Base-by-base conservation (phyloP, 1,140 invertebrate species). In the Homalodisca vitripennis region DNA sequence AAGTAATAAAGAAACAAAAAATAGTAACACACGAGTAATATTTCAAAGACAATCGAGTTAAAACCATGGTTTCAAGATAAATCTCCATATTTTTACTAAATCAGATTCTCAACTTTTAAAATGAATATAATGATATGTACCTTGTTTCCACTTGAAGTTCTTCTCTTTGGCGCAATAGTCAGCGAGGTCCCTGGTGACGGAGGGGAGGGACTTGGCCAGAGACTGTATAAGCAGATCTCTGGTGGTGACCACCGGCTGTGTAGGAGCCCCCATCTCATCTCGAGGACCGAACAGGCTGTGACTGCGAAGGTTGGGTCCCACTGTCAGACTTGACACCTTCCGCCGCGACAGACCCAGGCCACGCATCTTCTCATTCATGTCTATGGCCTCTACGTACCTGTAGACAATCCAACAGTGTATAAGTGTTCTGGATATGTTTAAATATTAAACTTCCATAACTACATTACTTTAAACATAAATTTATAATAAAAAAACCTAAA, bases 371-470 rank as follows among this genome's bases (percentile, higher is more conserved):
- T 69, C 47, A 30, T 69, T 62, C 57, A 69, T 17, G 31, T 69
- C 68, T 47, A 69, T 69, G 1, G 68, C 68, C 57, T 69, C 68
- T 20, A 64, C 27, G 57, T 69, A 69, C 46, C 68, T 69, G 53
- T 2, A 67, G 2, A 26, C 34, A 41, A 41, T 10, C 6, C 17
- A 6, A 41, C 34, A 41, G 6, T 41, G 34, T 41, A n/a, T n/a
- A n/a, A n/a, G n/a, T n/a, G n/a, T n/a, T n/a, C n/a, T n/a, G n/a
- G n/a, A n/a, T n/a, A n/a, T n/a, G n/a, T n/a, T n/a, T n/a, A n/a
- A n/a, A n/a, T n/a, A n/a, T n/a, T n/a, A n/a, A n/a, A n/a, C n/a
- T n/a, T n/a, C n/a, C n/a, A n/a, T n/a, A n/a, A n/a, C n/a, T n/a
- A n/a, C n/a, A n/a, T n/a, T n/a, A n/a, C n/a, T n/a, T n/a, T n/a